Percentiles rank a stretch among this genome's conserved stretches.
Evolutionary conservation across 2,797 vertebrate species (phyloP).

Genomic region (Phaenicophaeus curvirostris): DNA sequence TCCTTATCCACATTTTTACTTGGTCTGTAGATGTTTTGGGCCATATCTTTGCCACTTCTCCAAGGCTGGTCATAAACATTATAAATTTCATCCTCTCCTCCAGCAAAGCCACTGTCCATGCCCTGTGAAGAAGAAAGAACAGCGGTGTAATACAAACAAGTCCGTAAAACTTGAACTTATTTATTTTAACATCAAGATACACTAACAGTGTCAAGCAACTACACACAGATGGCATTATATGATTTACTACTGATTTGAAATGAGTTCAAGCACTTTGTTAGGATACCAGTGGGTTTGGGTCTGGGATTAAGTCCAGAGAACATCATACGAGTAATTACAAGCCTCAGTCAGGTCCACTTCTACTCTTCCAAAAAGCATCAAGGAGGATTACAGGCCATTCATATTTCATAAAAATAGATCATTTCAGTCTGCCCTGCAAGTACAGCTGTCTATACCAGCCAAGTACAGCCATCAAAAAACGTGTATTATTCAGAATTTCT

Average conservation of each 20-base stretch:
- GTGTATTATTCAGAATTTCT: background rate
- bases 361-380: background rate
- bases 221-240: background rate
- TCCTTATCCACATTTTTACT: slow-evolving; percentile 93
- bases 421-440: background rate
- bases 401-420: background rate
- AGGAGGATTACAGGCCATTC: background rate
- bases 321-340: background rate
- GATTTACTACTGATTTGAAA: background rate
- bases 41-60: slow-evolving; percentile 90
- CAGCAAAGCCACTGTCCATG: slow-evolving; percentile 96
- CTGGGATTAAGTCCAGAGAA: background rate
- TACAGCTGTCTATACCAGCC: background rate
- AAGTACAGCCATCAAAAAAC: background rate
- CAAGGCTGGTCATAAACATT: slow-evolving; percentile 96
- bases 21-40: slow-evolving; percentile 94
- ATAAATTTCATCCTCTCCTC: slow-evolving; percentile 93
- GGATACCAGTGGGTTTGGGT: background rate
- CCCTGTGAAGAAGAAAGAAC: slow-evolving; percentile 77
- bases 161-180: background rate
- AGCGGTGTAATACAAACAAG: background rate
- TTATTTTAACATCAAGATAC: background rate
- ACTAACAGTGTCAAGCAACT: background rate
- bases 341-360: background rate
- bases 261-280: background rate